Percentiles rank a stretch among this genome's conserved stretches.
phyloP scores from a whole-genome alignment of 2,797 vertebrate genomes.

The Scolopax bukidnonensis region DNA sequence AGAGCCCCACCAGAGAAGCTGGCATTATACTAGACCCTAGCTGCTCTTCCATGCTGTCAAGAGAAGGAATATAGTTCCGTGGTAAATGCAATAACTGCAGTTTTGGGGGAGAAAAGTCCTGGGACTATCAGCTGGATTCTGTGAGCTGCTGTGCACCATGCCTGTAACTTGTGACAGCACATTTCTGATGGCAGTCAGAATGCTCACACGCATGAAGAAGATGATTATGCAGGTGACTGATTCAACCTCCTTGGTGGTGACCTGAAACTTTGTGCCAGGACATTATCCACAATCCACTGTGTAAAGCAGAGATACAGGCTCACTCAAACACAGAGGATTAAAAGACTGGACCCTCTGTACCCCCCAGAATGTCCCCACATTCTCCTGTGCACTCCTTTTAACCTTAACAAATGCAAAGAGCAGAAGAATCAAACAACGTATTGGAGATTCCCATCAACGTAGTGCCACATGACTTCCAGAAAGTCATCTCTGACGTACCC shows the following conservation, averaged over 20 bases:
- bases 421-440: neutral
- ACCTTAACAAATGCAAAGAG: neutral
- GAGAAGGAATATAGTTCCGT: neutral
- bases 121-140: neutral
- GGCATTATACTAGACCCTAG: slow-evolving; percentile 4
- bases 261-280: neutral
- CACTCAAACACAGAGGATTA: neutral
- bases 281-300: neutral
- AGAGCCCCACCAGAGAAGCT: slow-evolving; percentile 23
- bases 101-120: neutral
- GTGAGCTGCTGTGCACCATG: neutral
- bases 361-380: neutral
- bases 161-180: neutral
- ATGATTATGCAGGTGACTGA: neutral
- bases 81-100: neutral
- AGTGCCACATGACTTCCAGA: slow-evolving; percentile 24
- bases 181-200: neutral
- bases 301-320: neutral
- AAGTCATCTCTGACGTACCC: neutral
- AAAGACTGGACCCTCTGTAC: neutral
- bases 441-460: neutral
- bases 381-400: neutral
- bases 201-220: accelerated
- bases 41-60: slow-evolving; percentile 29
- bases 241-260: neutral